A percentile compares a stretch with the other conserved stretches of the same genome.
Conservation (phyloP, 2,888 invertebrate genomes). For the Caenorhabditis becei region DNA sequence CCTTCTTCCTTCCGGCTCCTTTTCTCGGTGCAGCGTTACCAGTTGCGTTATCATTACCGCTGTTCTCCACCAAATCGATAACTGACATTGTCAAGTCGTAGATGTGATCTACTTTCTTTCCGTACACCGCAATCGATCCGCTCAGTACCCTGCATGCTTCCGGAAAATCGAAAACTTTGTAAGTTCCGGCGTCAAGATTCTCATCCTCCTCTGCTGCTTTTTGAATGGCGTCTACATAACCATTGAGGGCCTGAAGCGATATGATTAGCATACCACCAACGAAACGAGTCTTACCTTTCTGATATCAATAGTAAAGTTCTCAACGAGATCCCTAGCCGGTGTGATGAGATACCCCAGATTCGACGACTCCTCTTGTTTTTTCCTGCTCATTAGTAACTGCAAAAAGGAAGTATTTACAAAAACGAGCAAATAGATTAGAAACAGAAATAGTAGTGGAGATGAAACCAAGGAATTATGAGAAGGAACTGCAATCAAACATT, state of each 20-base stretch:
- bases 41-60: background rate
- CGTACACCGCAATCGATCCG: slow-evolving; percentile 87
- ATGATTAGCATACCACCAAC: too few relatives aligned
- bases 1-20: slow-evolving; percentile 16
- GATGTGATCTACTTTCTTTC: slow-evolving; percentile 84
- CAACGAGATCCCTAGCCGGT: slow-evolving; percentile 64
- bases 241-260: slow-evolving; percentile 40
- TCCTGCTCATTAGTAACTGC: slow-evolving; percentile 19
- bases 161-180: slow-evolving; percentile 86
- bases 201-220: slow-evolving; percentile 83
- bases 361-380: slow-evolving; percentile 14
- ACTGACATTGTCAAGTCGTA: slow-evolving; percentile 29
- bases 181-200: slow-evolving; percentile 82
- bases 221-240: slow-evolving; percentile 41
- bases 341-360: slow-evolving; percentile 59
- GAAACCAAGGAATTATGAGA: slow-evolving; percentile 16
- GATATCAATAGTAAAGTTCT: slow-evolving; percentile 64
- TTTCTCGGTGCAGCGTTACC: background rate
- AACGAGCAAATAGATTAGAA: background rate
- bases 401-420: slow-evolving; percentile 9
- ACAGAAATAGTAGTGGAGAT: background rate
- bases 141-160: slow-evolving; percentile 89
- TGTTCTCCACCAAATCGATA: slow-evolving; percentile 35
- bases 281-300: slow-evolving; percentile 36
- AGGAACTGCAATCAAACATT: background rate